phyloP scores from a whole-genome alignment of 2,888 invertebrate genomes.

The Ornithoptera priamus region DNA sequence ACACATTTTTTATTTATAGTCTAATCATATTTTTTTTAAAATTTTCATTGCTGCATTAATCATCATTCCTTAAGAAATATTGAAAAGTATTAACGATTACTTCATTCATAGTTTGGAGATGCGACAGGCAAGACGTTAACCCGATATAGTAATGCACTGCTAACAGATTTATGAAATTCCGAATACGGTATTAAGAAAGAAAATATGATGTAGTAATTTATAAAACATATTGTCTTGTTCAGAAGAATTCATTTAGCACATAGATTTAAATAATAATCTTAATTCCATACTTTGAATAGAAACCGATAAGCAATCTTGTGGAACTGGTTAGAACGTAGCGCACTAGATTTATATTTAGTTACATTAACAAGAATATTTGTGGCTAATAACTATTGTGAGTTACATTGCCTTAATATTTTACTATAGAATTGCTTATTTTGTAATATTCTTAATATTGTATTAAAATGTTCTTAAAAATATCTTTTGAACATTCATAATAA shows the following conservation, averaged over 20 bases:
- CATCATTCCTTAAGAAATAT: not conserved
- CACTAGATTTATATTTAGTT: not conserved
- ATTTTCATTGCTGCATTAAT: not conserved
- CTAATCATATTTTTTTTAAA: not conserved
- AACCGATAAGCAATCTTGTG: not conserved
- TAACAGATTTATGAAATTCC: too few relatives aligned
- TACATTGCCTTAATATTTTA: not conserved
- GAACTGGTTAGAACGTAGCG: not conserved
- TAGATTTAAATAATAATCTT: not conserved
- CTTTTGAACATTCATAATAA: too few relatives aligned
- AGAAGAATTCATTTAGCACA: not conserved
- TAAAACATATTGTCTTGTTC: too few relatives aligned
- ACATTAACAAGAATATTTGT: not conserved
- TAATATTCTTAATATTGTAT: too few relatives aligned
- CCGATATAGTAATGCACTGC: too few relatives aligned
- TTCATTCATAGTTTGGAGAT: too few relatives aligned
- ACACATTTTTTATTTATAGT: constrained; percentile 2
- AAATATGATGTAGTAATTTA: too few relatives aligned
- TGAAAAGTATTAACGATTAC: not conserved
- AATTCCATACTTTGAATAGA: not conserved
- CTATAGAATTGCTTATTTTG: not conserved
- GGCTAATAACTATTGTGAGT: not conserved
- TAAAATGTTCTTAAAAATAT: too few relatives aligned
- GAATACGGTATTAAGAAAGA: too few relatives aligned
- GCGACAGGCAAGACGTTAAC: too few relatives aligned